These are phyloP conservation scores for Orthosia gothica DNA, from an alignment of 2,888 invertebrate genomes.

Conservation along the genomic window DNA sequence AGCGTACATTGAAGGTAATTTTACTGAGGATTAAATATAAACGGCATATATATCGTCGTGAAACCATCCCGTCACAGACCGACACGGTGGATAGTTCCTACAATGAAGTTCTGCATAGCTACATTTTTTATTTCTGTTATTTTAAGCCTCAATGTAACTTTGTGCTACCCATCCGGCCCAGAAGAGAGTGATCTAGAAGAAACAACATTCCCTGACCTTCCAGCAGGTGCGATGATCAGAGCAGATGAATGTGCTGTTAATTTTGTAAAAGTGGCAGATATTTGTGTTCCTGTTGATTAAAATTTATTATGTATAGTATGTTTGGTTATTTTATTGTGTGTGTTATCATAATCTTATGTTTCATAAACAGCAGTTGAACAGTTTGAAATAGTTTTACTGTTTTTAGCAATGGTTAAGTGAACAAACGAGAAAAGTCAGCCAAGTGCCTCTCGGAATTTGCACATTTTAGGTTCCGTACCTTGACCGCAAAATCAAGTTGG, in stretches of 20 bases:
- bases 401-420: no score
- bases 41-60: neutral
- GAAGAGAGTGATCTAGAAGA: neutral
- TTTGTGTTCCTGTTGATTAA: slow-evolving; percentile 38
- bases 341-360: no score
- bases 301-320: neutral
- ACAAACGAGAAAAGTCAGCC: no score
- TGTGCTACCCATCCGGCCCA: neutral
- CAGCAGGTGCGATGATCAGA: neutral
- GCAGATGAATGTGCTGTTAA: neutral
- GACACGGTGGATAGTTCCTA: neutral
- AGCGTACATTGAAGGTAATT: neutral
- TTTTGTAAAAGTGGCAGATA: slow-evolving; percentile 2
- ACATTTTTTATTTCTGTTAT: slow-evolving; percentile 5
- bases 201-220: no score
- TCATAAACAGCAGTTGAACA: no score
- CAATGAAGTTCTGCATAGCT: neutral
- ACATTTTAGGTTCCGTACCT: no score
- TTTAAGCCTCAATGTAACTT: neutral
- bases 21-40: neutral
- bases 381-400: no score
- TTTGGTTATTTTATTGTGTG: no score
- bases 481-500: no score
- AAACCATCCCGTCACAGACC: neutral
- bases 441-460: no score